A percentile compares a stretch with the other conserved stretches of the same genome.
Evolutionary conservation across 1,140 invertebrate genomes (phyloP).

Genomic region (Dendrolimus punctatus): DNA sequence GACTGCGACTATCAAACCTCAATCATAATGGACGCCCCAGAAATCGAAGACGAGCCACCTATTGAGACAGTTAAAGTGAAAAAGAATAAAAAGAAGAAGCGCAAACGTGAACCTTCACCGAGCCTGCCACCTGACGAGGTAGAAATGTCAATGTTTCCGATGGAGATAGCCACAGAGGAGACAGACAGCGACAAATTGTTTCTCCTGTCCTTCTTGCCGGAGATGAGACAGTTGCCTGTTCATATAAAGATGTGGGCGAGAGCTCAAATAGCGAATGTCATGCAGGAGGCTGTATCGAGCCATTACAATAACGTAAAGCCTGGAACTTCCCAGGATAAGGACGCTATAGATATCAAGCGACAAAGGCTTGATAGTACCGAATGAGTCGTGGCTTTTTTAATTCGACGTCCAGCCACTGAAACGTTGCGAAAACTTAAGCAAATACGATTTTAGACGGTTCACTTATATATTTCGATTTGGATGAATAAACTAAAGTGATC

Average conservation of each 20-base stretch:
- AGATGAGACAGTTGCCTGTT: slow-evolving; percentile 50
- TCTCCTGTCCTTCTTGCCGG: slow-evolving; percentile 51
- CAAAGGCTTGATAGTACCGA: slow-evolving; percentile 18
- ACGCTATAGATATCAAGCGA: slow-evolving; percentile 21
- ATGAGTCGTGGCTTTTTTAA: neutral
- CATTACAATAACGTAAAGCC: slow-evolving; percentile 38
- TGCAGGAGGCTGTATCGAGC: slow-evolving; percentile 52
- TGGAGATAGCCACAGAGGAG: slow-evolving; percentile 30
- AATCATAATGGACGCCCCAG: slow-evolving; percentile 1
- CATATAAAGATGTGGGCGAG: slow-evolving; percentile 63
- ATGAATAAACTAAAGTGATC: too few species aligned
- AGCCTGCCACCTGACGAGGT: slow-evolving; percentile 29
- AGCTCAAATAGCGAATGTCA: slow-evolving; percentile 50
- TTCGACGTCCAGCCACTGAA: too few species aligned
- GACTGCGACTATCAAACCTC: slow-evolving; percentile 9
- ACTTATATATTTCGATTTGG: too few species aligned
- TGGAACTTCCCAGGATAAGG: slow-evolving; percentile 10
- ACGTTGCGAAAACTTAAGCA: too few species aligned
- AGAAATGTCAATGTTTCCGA: slow-evolving; percentile 38
- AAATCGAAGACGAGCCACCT: slow-evolving; percentile 8
- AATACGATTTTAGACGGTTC: too few species aligned
- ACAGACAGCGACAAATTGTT: slow-evolving; percentile 50
- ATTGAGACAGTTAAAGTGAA: slow-evolving; percentile 15
- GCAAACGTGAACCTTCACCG: slow-evolving; percentile 18
- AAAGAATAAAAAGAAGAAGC: slow-evolving; percentile 22